phyloP scores from a whole-genome alignment of 2,888 invertebrate species.

The Agrotis puta region DNA sequence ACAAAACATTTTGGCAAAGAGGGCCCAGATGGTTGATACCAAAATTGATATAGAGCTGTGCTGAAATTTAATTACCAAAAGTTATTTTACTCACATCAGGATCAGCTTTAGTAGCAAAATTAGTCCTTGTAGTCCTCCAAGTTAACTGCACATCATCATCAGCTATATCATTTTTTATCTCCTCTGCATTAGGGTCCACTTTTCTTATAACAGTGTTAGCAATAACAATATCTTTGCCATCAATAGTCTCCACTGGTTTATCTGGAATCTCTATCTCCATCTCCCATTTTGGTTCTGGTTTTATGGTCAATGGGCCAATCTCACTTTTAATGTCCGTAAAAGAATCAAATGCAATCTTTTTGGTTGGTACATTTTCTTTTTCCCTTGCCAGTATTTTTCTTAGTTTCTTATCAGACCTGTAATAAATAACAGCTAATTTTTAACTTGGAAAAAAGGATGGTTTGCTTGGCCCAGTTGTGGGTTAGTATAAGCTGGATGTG shows the following conservation, averaged over 20 bases:
- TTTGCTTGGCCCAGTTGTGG: background rate
- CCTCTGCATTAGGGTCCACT: conserved; percentile 79
- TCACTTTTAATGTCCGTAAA: conserved; percentile 88
- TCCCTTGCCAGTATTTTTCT: conserved; percentile 77
- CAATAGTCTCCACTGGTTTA: conserved; percentile 77
- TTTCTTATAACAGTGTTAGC: conserved; percentile 88
- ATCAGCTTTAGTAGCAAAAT: conserved; percentile 64
- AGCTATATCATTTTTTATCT: conserved; percentile 59
- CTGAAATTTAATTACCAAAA: background rate
- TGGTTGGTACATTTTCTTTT: conserved; percentile 78
- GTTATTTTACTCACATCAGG: conserved; percentile 76
- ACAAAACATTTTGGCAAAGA: too few relatives aligned
- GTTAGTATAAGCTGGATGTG: too few relatives aligned
- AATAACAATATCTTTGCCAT: conserved; percentile 84
- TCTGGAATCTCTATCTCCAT: conserved; percentile 83
- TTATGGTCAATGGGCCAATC: conserved; percentile 83
- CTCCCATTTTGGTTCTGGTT: conserved; percentile 87
- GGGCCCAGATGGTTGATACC: too few relatives aligned
- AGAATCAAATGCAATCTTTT: conserved; percentile 88
- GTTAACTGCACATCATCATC: conserved; percentile 77
- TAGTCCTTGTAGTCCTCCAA: conserved; percentile 75
- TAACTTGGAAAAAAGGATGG: background rate
- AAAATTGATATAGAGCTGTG: too few relatives aligned
- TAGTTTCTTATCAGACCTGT: conserved; percentile 85
- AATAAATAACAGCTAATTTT: conserved; percentile 19